phyloP scores from a whole-genome alignment of 2,888 invertebrate genomes.

The Hedya salicella region DNA sequence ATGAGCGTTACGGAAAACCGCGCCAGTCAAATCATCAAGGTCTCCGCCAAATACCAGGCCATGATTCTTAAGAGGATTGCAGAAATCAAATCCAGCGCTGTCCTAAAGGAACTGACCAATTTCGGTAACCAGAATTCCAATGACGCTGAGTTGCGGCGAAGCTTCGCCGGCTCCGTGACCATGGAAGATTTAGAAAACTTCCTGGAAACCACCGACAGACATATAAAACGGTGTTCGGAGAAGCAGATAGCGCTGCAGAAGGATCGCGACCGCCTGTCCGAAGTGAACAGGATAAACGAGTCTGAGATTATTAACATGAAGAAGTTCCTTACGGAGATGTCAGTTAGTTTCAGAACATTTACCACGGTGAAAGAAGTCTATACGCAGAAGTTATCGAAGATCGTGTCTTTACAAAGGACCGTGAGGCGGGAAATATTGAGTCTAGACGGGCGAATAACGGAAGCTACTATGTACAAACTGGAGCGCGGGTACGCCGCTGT shows the following conservation, averaged over 20 bases:
- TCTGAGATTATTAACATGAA: slow-evolving; percentile 74
- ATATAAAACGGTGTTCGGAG: slow-evolving; percentile 71
- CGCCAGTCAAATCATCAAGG: slow-evolving; percentile 76
- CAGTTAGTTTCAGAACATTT: slow-evolving; percentile 73
- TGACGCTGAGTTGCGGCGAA: slow-evolving; percentile 68
- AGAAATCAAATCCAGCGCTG: slow-evolving; percentile 75
- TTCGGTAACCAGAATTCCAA: slow-evolving; percentile 65
- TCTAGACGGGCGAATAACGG: slow-evolving; percentile 64
- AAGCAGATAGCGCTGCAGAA: slow-evolving; percentile 70
- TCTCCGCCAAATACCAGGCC: slow-evolving; percentile 78
- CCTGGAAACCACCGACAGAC: slow-evolving; percentile 76
- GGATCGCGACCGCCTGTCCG: slow-evolving; percentile 70
- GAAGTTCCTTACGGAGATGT: slow-evolving; percentile 74
- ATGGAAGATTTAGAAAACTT: slow-evolving; percentile 80
- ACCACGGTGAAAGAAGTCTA: slow-evolving; percentile 72
- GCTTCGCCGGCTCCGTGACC: slow-evolving; percentile 70
- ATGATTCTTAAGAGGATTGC: slow-evolving; percentile 77
- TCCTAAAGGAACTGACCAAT: slow-evolving; percentile 76
- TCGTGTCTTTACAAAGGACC: slow-evolving; percentile 72
- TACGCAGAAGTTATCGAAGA: slow-evolving; percentile 67
- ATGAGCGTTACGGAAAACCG: slow-evolving; percentile 74
- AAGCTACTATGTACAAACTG: slow-evolving; percentile 64
- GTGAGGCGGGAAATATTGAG: slow-evolving; percentile 73
- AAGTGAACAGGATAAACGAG: slow-evolving; percentile 75
- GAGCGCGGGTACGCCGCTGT: slow-evolving; percentile 73